These are phyloP conservation scores for Drosophila melanica DNA, from an alignment of 1,140 invertebrate species.

Conservation along the genomic window DNA sequence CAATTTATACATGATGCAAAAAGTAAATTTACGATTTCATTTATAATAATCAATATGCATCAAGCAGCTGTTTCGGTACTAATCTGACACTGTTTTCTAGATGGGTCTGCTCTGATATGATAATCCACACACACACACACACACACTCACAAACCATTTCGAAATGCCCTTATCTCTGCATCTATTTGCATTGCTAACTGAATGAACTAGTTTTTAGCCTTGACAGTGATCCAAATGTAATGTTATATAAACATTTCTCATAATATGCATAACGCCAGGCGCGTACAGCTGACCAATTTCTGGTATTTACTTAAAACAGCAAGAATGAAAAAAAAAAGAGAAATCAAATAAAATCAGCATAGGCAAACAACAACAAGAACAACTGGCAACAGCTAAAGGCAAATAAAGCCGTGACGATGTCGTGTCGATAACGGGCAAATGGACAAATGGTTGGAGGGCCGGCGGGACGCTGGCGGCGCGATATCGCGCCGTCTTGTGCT, in stretches of 20 bases:
- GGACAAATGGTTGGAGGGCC: conserved; percentile 16
- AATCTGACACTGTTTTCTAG: neutral
- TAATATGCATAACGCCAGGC: conserved; percentile 15
- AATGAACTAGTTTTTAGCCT: conserved; percentile 23
- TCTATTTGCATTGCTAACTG: conserved; percentile 26
- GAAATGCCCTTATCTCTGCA: conserved; percentile 7
- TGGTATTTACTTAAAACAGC: conserved; percentile 66
- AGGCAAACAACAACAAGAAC: conserved; percentile 57
- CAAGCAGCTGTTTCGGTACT: neutral
- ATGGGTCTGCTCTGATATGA: conserved; percentile 20
- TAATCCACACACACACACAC: conserved; percentile 16
- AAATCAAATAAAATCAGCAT: conserved; percentile 51
- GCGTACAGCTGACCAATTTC: conserved; percentile 30
- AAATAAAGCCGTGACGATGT: conserved; percentile 76
- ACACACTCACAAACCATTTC: neutral
- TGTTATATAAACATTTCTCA: conserved; percentile 17
- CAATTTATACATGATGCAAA: neutral
- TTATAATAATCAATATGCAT: neutral
- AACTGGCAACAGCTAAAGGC: conserved; percentile 28
- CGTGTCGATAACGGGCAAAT: conserved; percentile 58
- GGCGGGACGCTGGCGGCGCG: neutral
- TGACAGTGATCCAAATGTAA: conserved; percentile 31
- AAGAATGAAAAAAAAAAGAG: conserved; percentile 20
- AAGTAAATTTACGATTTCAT: neutral
- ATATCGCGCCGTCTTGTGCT: conserved; percentile 10